Base-by-base conservation (phyloP, 2,888 invertebrate species). In the Caenorhabditis sp. region DNA sequence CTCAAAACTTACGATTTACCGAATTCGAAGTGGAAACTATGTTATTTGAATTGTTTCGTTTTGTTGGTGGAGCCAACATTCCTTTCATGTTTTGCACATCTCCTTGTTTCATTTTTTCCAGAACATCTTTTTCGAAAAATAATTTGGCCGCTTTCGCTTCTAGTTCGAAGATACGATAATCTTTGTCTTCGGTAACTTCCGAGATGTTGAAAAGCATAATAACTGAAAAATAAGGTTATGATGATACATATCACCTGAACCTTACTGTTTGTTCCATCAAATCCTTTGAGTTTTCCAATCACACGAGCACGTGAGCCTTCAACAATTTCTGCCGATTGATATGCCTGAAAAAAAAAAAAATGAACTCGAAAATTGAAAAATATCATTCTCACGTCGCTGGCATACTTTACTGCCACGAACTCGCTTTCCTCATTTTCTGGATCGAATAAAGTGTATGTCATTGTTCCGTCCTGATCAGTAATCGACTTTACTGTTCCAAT, bases 21-120 rank as follows among this genome's bases (percentile, higher is more conserved):
- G 43, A 43, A 14, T 43, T 43, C 14, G 43, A 43, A 17, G 12
- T 43, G 6, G 12, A 10, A 43, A 3, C 14, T 14, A 17, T 17
- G 17, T 6, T 43, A 43, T 43, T 43, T 17, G 43, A 43, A 36
- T 58, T 27, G 3, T 21, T 55, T 43, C 68, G 50, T 53, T 58
- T 53, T n/a, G 36, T 65, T 14, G 72, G 72, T 23, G 65, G 72
- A 26, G 72, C 72, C 23, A 72, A 49, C 72, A 72, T 72, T 54
- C 72, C 72, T 12, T 31, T 31, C 23, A 67, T 53, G 6, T 27
- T 10, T 26, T 57, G 19, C 58, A 61, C 12, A 12, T 49, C 14
- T 17, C 53, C n/a, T 61, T 53, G 43, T 31, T 58, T 67, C 26
- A 72, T 53, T 24, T 58, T 68, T 10, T 72, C 68, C 23, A 49